Percentiles rank a stretch among this genome's conserved stretches.
Conservation (phyloP, 2,797 vertebrate species). For the Phalanger gymnotis region DNA sequence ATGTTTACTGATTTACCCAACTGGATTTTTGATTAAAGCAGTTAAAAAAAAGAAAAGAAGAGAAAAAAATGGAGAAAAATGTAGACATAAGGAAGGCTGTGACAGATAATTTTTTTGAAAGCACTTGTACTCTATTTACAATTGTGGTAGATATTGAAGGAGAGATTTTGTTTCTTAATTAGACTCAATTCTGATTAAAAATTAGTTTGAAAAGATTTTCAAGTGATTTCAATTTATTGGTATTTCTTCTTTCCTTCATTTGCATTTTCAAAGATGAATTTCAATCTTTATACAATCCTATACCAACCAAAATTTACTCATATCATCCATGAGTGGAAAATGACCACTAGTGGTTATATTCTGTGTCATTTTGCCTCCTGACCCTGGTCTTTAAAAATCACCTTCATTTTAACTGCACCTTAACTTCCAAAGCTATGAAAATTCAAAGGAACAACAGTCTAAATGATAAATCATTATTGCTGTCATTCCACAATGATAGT, state of each 20-base stretch:
- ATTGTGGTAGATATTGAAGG: background rate
- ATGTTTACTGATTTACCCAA: too few species aligned
- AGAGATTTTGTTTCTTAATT: background rate
- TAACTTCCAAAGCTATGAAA: background rate
- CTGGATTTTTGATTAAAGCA: too few species aligned
- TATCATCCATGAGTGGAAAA: background rate
- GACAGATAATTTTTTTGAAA: background rate
- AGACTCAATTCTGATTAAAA: background rate
- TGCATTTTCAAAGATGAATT: background rate
- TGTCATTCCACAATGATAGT: background rate
- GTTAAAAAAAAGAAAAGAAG: too few species aligned
- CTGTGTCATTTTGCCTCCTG: background rate
- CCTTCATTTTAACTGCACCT: background rate
- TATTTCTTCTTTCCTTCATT: background rate
- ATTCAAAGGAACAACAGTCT: background rate
- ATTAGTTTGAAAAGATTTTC: background rate
- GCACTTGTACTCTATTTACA: background rate
- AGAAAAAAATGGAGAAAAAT: background rate
- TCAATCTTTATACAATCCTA: background rate
- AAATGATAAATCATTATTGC: background rate
- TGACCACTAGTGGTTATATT: background rate
- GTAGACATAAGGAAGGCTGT: background rate
- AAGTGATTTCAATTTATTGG: background rate
- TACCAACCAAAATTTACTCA: background rate
- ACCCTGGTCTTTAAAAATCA: background rate